Evolutionary conservation across 1,140 invertebrate genomes (phyloP).

Genomic region (Panagrolaimus sp.): DNA sequence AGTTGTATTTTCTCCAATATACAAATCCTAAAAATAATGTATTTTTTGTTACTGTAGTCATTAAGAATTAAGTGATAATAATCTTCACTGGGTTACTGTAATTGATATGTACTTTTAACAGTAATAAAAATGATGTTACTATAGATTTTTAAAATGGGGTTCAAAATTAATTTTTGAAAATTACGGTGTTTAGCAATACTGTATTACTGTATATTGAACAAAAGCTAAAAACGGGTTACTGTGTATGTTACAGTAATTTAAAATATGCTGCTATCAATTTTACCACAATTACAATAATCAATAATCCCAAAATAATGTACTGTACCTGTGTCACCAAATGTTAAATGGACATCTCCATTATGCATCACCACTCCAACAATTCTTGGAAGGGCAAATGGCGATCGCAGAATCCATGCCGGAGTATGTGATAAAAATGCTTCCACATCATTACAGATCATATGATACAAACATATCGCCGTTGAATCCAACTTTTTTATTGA

Average conservation of each 20-base stretch:
- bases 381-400: neutral
- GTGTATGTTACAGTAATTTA: too few species aligned
- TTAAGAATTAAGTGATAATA: too few species aligned
- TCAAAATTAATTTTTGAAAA: too few species aligned
- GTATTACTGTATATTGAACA: too few species aligned
- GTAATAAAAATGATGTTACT: too few species aligned
- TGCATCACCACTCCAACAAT: constrained; percentile 2
- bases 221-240: too few species aligned
- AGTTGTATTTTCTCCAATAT: neutral
- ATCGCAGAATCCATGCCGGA: neutral
- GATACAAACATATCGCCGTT: constrained; percentile 5
- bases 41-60: too few species aligned
- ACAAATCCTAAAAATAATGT: neutral
- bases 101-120: too few species aligned
- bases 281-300: neutral
- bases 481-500: neutral
- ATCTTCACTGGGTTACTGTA: too few species aligned
- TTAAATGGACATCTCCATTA: constrained; percentile 14
- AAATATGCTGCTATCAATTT: too few species aligned
- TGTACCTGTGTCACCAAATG: constrained; percentile 8
- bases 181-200: too few species aligned
- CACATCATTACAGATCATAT: constrained; percentile 10
- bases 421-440: constrained; percentile 10
- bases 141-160: too few species aligned
- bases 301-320: neutral